phyloP scores from a whole-genome alignment of 2,113 vertebrate species.

The Irena cyanogastra region DNA sequence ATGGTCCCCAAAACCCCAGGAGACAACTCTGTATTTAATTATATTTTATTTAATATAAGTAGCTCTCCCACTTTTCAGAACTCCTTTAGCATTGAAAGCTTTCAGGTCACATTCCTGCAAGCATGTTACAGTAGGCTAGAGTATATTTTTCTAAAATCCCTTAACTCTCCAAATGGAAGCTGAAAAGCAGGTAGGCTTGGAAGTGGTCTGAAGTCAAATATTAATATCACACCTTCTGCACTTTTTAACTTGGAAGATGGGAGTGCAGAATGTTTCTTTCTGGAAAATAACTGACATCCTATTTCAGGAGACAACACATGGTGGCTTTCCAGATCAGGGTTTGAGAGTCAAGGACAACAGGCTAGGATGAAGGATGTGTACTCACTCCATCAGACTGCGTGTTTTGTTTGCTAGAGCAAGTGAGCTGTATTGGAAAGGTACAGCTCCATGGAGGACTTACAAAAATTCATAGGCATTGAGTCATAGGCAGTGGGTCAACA shows the following conservation, averaged over 20 bases:
- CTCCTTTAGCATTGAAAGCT: not conserved
- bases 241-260: not conserved
- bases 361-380: not conserved
- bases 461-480: not conserved
- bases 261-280: not conserved
- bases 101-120: not conserved
- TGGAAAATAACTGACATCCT: not conserved
- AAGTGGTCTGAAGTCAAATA: not conserved
- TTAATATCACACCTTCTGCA: not conserved
- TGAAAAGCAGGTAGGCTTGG: not conserved
- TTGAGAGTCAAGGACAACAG: not conserved
- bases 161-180: not conserved
- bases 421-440: not conserved
- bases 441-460: not conserved
- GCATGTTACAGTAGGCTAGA: not conserved
- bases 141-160: not conserved
- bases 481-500: fast-evolving
- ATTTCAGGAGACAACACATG: not conserved
- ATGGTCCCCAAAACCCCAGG: not conserved
- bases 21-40: not conserved
- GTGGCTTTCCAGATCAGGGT: not conserved
- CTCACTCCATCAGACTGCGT: not conserved
- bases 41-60: not conserved
- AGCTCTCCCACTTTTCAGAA: not conserved
- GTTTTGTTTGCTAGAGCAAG: not conserved